Conservation (phyloP, 2,888 invertebrate species). For the Nomada fucata region DNA sequence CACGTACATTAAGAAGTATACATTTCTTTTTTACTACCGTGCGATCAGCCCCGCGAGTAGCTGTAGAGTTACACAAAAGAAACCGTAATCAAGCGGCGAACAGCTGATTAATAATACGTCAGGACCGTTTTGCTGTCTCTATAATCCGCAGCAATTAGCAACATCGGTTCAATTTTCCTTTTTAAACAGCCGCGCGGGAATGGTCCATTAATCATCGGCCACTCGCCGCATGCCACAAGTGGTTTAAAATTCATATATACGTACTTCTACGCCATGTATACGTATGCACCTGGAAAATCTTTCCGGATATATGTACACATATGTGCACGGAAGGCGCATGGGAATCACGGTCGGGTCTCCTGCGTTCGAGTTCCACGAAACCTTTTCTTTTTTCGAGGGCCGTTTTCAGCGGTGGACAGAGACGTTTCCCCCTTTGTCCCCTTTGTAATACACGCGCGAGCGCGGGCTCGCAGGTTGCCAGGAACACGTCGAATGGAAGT, state of each 20-base stretch:
- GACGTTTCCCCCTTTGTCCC: slow-evolving; percentile 38
- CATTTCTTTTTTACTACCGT: neutral
- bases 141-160: slow-evolving; percentile 49
- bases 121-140: slow-evolving; percentile 35
- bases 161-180: neutral
- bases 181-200: slow-evolving; percentile 14
- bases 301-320: too few relatives aligned
- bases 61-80: too few relatives aligned
- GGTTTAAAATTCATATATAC: slow-evolving; percentile 65
- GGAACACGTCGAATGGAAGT: slow-evolving; percentile 49
- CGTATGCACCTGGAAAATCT: slow-evolving; percentile 9
- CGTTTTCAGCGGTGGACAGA: slow-evolving; percentile 1
- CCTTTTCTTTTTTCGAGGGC: slow-evolving; percentile 14
- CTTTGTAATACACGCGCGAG: slow-evolving; percentile 14
- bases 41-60: too few relatives aligned
- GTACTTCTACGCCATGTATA: neutral
- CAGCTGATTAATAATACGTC: slow-evolving; percentile 28
- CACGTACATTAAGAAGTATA: too few relatives aligned
- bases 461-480: slow-evolving; percentile 23
- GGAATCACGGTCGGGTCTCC: neutral
- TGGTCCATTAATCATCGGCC: slow-evolving; percentile 60
- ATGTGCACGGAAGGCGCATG: neutral
- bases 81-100: slow-evolving; percentile 10
- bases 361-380: slow-evolving; percentile 10
- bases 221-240: slow-evolving; percentile 58